Conservation (phyloP, 2,113 vertebrate species). For the Larimichthys crocea region DNA sequence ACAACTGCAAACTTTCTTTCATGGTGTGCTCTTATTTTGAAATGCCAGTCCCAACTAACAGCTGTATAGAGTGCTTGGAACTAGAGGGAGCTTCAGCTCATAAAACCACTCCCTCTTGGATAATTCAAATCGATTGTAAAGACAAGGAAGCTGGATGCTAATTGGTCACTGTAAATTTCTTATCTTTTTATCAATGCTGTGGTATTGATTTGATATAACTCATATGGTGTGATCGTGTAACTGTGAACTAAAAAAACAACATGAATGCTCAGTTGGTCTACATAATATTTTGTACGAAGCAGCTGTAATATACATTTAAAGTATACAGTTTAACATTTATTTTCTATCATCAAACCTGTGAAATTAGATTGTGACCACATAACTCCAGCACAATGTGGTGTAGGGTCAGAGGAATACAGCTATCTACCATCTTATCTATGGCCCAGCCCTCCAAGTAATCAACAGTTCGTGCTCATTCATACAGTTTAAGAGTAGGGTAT, state of each 20-base stretch:
- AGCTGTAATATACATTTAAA: neutral
- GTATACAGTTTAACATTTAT: neutral
- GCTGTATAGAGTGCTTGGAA: neutral
- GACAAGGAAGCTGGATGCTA: slow-evolving; percentile 21
- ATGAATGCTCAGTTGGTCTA: neutral
- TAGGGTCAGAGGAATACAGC: neutral
- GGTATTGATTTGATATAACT: slow-evolving; percentile 46
- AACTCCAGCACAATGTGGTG: neutral
- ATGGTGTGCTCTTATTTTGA: slow-evolving; percentile 7
- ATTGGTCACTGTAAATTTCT: slow-evolving; percentile 2
- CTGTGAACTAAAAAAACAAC: slow-evolving; percentile 14
- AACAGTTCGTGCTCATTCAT: slow-evolving; percentile 30
- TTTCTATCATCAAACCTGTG: neutral
- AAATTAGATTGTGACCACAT: neutral
- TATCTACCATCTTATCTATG: slow-evolving; percentile 13
- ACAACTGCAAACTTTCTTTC: neutral
- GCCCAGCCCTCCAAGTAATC: slow-evolving; percentile 9
- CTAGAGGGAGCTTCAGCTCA: neutral
- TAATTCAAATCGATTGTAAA: slow-evolving; percentile 19
- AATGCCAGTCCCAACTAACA: neutral
- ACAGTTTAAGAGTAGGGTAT: slow-evolving; percentile 40
- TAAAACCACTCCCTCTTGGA: slow-evolving; percentile 11
- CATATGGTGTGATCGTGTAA: slow-evolving; percentile 1
- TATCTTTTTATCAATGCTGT: slow-evolving; percentile 11
- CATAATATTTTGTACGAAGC: neutral